Conservation (phyloP, 1,140 invertebrate species). For the Camponotus pennsylvanicus region DNA sequence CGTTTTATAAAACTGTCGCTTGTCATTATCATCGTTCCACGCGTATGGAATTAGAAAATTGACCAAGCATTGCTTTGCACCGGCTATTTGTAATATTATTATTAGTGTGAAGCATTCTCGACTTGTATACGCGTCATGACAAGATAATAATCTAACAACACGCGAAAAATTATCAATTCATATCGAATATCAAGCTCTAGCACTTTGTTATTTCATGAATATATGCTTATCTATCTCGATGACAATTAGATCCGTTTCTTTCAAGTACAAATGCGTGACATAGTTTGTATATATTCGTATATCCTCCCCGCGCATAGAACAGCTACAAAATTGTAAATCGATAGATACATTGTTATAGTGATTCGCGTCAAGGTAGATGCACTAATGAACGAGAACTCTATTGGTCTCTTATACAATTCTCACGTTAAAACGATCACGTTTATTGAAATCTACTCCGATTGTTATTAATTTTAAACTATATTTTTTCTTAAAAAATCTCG, state of each 20-base stretch:
- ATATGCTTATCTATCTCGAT: not conserved
- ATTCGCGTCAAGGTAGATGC: conserved; percentile 40
- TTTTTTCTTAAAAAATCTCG: not conserved
- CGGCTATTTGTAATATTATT: conserved; percentile 78
- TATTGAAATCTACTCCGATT: not conserved
- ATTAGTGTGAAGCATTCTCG: conserved; percentile 83
- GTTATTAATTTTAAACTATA: not conserved
- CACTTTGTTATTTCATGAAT: conserved; percentile 37
- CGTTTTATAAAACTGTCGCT: not conserved
- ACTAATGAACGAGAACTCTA: not conserved
- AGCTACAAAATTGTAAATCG: conserved; percentile 66
- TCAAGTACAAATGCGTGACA: conserved; percentile 69
- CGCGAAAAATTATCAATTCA: not conserved
- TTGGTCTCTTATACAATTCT: not conserved
- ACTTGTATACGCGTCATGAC: conserved; percentile 55
- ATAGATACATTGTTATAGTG: conserved; percentile 30
- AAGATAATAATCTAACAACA: conserved; percentile 14
- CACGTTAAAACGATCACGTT: not conserved
- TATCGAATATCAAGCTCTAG: not conserved
- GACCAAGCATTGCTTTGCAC: conserved; percentile 79
- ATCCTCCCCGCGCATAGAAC: conserved; percentile 84
- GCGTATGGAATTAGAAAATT: not conserved
- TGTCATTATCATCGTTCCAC: not conserved
- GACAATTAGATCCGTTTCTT: not conserved
- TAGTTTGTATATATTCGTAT: conserved; percentile 71